These are phyloP conservation scores for Mormyrus proboscirostris DNA, from an alignment of 2,797 vertebrate genomes.

Conservation along the genomic window DNA sequence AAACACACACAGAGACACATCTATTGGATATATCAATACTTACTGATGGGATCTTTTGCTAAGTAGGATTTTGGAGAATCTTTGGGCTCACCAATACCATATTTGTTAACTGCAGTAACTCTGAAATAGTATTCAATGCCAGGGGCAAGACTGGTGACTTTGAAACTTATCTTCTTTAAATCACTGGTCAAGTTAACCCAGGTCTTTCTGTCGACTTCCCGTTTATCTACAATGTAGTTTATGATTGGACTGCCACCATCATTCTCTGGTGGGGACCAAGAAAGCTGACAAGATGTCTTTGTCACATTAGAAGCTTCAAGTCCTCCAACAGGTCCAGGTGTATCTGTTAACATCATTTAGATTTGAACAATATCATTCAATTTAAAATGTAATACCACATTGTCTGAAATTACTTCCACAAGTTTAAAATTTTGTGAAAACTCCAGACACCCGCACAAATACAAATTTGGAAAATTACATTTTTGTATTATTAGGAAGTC, in stretches of 20 bases:
- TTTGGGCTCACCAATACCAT: slow-evolving; percentile 84
- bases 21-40: slow-evolving; percentile 49
- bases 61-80: slow-evolving; percentile 85
- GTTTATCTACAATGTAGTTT: slow-evolving; percentile 89
- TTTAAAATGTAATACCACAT: neutral
- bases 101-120: slow-evolving; percentile 92
- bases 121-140: slow-evolving; percentile 93
- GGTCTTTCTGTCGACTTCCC: slow-evolving; percentile 93
- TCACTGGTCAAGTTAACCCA: slow-evolving; percentile 82
- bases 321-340: slow-evolving; percentile 90
- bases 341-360: slow-evolving; percentile 64
- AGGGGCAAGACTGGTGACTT: slow-evolving; percentile 78
- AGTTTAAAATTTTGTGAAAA: neutral
- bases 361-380: neutral
- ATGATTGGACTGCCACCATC: slow-evolving; percentile 89
- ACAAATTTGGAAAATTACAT: neutral
- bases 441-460: neutral
- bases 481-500: neutral
- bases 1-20: neutral
- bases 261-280: slow-evolving; percentile 94
- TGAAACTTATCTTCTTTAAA: slow-evolving; percentile 92
- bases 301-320: slow-evolving; percentile 79
- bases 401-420: neutral
- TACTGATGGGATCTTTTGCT: slow-evolving; percentile 89
- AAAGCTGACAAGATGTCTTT: slow-evolving; percentile 84